These are phyloP conservation scores for Zootermopsis nevadensis DNA, from an alignment of 2,888 invertebrate species.

Conservation along the genomic window DNA sequence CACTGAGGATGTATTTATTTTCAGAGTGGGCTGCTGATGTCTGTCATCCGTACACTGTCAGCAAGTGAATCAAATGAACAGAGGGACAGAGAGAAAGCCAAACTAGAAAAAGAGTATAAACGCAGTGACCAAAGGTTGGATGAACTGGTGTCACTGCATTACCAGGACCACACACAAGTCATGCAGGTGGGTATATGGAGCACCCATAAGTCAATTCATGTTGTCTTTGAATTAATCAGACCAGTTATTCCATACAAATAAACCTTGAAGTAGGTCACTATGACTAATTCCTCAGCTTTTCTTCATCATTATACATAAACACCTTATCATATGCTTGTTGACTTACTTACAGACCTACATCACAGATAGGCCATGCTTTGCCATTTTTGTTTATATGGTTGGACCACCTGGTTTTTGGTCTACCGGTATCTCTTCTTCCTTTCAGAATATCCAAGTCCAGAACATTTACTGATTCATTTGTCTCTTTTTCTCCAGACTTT, in stretches of 20 bases:
- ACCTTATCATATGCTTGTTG: no score
- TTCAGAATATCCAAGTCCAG: no score
- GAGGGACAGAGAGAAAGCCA: constrained; percentile 90
- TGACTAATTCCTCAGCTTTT: not conserved
- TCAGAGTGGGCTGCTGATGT: constrained; percentile 89
- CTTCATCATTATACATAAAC: no score
- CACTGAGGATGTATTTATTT: no score
- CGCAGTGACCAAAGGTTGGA: constrained; percentile 90
- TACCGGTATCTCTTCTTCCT: no score
- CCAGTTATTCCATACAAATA: not conserved
- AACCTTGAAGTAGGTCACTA: not conserved
- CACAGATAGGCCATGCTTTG: no score
- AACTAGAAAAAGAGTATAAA: constrained; percentile 93
- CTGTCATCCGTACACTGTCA: constrained; percentile 93
- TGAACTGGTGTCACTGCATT: constrained; percentile 87
- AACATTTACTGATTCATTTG: no score
- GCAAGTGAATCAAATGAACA: constrained; percentile 95
- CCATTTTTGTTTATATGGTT: no score
- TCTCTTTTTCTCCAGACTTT: no score
- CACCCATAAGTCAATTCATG: no score
- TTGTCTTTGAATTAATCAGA: not conserved
- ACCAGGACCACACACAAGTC: constrained; percentile 87
- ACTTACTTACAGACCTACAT: no score
- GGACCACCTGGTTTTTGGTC: no score
- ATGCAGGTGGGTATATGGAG: constrained; percentile 68